Base-by-base conservation (phyloP, 2,113 vertebrate genomes). In the Prunella fulvescens region DNA sequence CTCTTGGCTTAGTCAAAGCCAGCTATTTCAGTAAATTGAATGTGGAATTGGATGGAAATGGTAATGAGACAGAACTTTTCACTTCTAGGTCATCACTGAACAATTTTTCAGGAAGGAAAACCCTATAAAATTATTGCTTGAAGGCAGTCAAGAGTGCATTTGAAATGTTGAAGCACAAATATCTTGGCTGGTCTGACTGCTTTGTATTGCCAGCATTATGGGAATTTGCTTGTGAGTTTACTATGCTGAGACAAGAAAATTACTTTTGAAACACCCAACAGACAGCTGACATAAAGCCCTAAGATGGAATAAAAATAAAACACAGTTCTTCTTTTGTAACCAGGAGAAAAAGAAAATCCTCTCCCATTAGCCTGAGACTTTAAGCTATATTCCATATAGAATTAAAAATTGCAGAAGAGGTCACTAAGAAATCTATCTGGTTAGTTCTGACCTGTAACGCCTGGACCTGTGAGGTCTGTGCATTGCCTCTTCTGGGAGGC, bases 61-160 rank as follows among this genome's bases (percentile, higher is more conserved):
- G 18, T 93, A 93, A 94, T 56, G 48, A 88, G 88, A 94, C 42
- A 69, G 76, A 92, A 90, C 48, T 93, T 96, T 93, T 90, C 76
- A 90, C 76, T 92, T 91, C 48, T 92, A 90, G 81, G 76, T 95
- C 86, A 94, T 83, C 90, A 76, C 31, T 65, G 72, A 92, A 61
- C 65, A 83, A 88, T 86, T 93, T 93, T 95, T 90, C 88, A 92
- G 93, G 80, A 95, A 93, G 69, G 61, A 92, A 96, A 90, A 45
- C 23, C 40, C 69, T 76, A 60, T 78, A 85, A 93, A 92, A 95
- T 81, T 76, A 71, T 74, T 91, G n/a, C 78, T 91, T 91, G 65
- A 93, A 91, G 73, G 73, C 69, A 93, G 85, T 92, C 64, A 86
- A 60, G 53, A 95, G 72, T 48, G 67, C 45, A 83, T 86, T 88